These are phyloP conservation scores for Marmota flaviventris DNA, from an alignment of 2,113 vertebrate genomes.

Conservation along the genomic window DNA sequence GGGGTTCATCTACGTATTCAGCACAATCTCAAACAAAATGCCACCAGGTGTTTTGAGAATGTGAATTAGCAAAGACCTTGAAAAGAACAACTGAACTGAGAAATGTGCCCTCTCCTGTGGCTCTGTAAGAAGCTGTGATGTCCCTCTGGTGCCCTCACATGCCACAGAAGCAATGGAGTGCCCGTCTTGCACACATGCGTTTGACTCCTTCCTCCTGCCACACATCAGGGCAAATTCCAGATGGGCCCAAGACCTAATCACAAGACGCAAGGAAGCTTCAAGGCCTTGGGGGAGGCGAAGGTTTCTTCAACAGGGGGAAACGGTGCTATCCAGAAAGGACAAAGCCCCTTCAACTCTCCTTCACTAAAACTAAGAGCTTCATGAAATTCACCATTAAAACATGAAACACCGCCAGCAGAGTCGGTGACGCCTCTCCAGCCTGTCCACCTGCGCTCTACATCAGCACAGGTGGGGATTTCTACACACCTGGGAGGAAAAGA, in stretches of 20 bases:
- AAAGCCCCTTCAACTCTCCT: background rate
- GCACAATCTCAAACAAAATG: background rate
- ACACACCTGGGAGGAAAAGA: background rate
- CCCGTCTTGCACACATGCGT: background rate
- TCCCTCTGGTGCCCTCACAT: too few species aligned
- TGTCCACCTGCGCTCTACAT: background rate
- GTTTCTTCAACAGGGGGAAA: background rate
- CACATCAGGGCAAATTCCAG: background rate
- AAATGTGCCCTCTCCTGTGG: background rate
- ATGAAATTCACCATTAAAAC: background rate
- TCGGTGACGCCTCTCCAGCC: background rate
- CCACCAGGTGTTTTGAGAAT: background rate
- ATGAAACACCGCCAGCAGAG: background rate
- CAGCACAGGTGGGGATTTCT: background rate
- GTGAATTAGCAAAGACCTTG: background rate
- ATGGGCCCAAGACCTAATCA: background rate
- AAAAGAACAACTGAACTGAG: background rate
- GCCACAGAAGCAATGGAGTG: background rate
- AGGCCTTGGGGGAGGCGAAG: background rate
- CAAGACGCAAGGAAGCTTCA: slow-evolving; percentile 1
- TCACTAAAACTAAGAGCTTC: background rate
- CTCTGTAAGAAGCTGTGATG: too few species aligned
- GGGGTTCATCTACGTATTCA: background rate
- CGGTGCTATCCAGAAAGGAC: background rate
- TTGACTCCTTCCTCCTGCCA: background rate